Evolutionary conservation across 2,888 invertebrate genomes (phyloP).

Genomic region (Anorthoa munda): DNA sequence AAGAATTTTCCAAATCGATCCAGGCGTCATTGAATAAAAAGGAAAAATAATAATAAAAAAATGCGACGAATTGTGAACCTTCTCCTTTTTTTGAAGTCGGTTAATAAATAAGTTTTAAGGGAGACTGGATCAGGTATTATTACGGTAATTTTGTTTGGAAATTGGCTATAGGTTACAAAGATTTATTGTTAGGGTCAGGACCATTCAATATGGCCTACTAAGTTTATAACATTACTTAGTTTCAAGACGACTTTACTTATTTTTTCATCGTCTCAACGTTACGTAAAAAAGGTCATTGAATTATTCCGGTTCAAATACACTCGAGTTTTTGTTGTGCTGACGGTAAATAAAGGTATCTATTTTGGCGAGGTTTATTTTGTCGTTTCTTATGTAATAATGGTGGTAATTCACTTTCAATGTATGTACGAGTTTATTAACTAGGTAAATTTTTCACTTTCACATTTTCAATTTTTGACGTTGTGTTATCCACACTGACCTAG

Average conservation of each 20-base stretch:
- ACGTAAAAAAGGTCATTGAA: constrained; percentile 18
- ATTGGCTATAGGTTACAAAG: background rate
- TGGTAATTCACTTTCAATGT: background rate
- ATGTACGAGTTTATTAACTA: background rate
- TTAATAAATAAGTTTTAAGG: no score
- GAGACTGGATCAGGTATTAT: no score
- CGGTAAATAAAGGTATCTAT: background rate
- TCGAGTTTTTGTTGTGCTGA: constrained; percentile 4
- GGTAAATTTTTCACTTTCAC: background rate
- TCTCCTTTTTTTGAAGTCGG: no score
- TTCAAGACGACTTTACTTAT: background rate
- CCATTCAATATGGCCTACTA: background rate
- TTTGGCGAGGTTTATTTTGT: background rate
- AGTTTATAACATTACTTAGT: constrained; percentile 1
- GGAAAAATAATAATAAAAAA: no score
- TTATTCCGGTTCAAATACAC: constrained; percentile 25
- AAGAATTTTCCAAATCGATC: no score
- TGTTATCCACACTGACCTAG: no score
- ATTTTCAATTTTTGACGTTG: no score
- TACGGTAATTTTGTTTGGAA: no score
- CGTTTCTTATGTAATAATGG: background rate
- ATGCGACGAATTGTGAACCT: no score
- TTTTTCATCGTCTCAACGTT: constrained; percentile 1
- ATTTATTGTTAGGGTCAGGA: no score
- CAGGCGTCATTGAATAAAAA: no score